These are phyloP conservation scores for Sarcophaga rosellei DNA, from an alignment of 2,888 invertebrate genomes.

Conservation along the genomic window DNA sequence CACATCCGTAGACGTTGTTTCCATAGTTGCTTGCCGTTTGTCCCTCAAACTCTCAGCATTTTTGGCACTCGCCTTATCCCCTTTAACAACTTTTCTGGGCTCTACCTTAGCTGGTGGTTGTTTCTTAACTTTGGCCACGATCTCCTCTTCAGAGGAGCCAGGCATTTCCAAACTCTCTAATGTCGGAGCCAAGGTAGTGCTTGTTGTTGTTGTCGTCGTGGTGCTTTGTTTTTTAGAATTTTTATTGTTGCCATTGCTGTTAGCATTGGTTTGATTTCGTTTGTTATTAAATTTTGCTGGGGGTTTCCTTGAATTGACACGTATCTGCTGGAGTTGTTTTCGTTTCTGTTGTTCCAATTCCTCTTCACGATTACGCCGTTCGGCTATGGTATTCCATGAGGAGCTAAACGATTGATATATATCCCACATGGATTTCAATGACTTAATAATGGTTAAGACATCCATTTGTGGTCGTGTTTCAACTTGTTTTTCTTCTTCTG, in stretches of 20 bases:
- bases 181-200: background rate
- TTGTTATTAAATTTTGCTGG: conserved; percentile 69
- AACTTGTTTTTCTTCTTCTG: conserved; percentile 28
- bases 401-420: conserved; percentile 76
- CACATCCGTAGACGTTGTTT: conserved; percentile 69
- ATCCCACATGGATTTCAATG: conserved; percentile 77
- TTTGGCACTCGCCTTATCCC: conserved; percentile 46
- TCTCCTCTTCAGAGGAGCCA: background rate
- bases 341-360: conserved; percentile 69
- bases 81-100: conserved; percentile 56
- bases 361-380: conserved; percentile 70
- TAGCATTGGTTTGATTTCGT: conserved; percentile 30
- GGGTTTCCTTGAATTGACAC: conserved; percentile 76
- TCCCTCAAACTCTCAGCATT: conserved; percentile 65
- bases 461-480: conserved; percentile 35
- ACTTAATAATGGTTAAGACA: conserved; percentile 72
- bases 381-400: conserved; percentile 76
- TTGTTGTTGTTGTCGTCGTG: conserved; percentile 51
- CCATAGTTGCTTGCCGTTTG: conserved; percentile 66
- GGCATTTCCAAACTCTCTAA: background rate
- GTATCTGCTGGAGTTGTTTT: conserved; percentile 71
- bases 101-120: conserved; percentile 58
- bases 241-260: conserved; percentile 46
- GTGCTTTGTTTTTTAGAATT: conserved; percentile 44
- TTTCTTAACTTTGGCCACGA: background rate